phyloP scores from a whole-genome alignment of 2,113 vertebrate species.

The Erythrolamprus reginae region DNA sequence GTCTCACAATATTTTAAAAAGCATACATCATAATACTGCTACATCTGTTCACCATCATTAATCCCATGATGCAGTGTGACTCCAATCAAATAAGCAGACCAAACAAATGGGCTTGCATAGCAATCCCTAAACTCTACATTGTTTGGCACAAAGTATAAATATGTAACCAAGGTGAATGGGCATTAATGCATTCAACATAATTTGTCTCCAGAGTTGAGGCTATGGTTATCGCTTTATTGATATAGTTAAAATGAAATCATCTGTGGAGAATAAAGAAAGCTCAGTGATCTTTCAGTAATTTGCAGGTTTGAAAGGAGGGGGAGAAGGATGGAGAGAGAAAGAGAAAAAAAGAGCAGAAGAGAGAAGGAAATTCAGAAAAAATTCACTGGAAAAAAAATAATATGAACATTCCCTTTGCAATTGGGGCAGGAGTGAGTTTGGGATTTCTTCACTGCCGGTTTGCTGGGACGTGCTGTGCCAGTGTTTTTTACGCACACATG shows the following conservation, averaged over 20 bases:
- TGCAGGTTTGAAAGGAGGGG: not conserved
- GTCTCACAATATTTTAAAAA: not conserved
- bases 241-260: not conserved
- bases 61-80: not conserved
- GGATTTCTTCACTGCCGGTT: too few species aligned
- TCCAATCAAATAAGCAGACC: not conserved
- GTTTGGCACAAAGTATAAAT: not conserved
- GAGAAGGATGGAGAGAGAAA: not conserved
- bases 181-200: not conserved
- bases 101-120: not conserved
- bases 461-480: too few species aligned
- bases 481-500: too few species aligned
- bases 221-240: not conserved
- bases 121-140: not conserved
- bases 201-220: not conserved
- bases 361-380: not conserved
- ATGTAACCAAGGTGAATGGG: not conserved
- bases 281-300: not conserved
- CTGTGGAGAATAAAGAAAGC: not conserved
- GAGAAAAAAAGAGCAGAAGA: not conserved
- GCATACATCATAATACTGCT: not conserved
- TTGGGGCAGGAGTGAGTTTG: not conserved
- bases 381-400: not conserved
- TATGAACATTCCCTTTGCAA: not conserved
- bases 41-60: slow-evolving; percentile 1